phyloP scores from a whole-genome alignment of 2,888 invertebrate genomes.

The Lapara coniferarum region DNA sequence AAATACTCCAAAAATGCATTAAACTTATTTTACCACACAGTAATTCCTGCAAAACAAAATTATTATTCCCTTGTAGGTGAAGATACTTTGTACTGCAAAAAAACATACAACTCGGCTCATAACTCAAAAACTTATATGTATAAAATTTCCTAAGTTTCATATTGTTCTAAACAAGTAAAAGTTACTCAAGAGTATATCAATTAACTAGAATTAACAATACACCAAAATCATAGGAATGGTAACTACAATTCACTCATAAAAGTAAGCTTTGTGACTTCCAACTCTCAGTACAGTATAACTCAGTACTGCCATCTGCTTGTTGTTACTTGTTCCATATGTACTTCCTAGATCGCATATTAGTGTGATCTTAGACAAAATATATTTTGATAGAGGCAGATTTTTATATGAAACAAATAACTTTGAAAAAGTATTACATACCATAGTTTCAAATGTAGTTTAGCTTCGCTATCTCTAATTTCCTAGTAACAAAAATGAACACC shows the following conservation, averaged over 20 bases:
- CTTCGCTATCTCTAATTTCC: not conserved
- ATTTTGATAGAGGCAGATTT: too few relatives aligned
- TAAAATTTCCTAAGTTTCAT: not conserved
- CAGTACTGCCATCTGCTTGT: not conserved
- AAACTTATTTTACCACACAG: too few relatives aligned
- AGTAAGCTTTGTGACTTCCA: not conserved
- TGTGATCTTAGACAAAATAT: too few relatives aligned
- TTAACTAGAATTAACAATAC: slow-evolving; percentile 2
- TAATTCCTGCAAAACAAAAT: not conserved
- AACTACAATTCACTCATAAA: not conserved
- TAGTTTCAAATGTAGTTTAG: too few relatives aligned
- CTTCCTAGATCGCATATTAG: not conserved
- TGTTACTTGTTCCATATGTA: not conserved
- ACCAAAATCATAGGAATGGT: not conserved
- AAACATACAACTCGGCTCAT: not conserved
- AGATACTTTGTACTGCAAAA: not conserved
- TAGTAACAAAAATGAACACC: not conserved
- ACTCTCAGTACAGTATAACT: not conserved
- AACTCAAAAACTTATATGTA: not conserved
- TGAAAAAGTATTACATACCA: too few relatives aligned
- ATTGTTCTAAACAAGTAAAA: not conserved
- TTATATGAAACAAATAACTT: too few relatives aligned
- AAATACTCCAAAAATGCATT: too few relatives aligned
- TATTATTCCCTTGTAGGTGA: not conserved
- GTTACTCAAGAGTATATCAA: not conserved